A percentile compares a stretch with the other conserved stretches of the same genome.
Evolutionary conservation across 2,888 invertebrate genomes (phyloP).

Genomic region (Polydrusus tereticollis): DNA sequence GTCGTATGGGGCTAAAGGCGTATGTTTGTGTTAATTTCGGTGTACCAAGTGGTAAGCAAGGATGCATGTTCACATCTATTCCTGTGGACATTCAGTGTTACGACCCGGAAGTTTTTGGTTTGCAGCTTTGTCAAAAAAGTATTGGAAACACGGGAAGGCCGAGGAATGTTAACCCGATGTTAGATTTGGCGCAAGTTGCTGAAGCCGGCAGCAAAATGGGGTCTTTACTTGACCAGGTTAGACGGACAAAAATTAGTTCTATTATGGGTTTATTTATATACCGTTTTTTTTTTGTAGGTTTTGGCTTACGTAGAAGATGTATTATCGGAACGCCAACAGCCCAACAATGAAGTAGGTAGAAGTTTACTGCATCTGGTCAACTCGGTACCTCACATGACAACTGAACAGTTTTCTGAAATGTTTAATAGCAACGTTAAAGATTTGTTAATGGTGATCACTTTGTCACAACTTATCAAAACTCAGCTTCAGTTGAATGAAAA

Average conservation of each 20-base stretch:
- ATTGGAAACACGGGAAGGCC: constrained; percentile 69
- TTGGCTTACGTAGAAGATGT: constrained; percentile 94
- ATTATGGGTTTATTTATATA: too few relatives aligned
- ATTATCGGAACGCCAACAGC: constrained; percentile 79
- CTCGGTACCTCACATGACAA: constrained; percentile 91
- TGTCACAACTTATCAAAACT: constrained; percentile 96
- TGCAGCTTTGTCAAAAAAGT: constrained; percentile 88
- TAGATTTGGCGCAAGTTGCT: constrained; percentile 84
- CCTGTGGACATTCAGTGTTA: constrained; percentile 90
- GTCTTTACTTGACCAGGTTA: constrained; percentile 76
- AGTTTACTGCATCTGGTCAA: constrained; percentile 91
- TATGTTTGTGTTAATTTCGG: constrained; percentile 94
- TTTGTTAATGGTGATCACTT: constrained; percentile 95
- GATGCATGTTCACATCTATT: constrained; percentile 97
- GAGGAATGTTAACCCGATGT: constrained; percentile 66
- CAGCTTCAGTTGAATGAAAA: constrained; percentile 98
- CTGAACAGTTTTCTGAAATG: constrained; percentile 93
- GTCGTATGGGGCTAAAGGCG: constrained; percentile 93
- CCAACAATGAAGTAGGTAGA: constrained; percentile 91
- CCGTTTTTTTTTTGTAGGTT: constrained; percentile 64
- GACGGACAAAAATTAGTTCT: too few relatives aligned
- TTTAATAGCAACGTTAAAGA: constrained; percentile 97
- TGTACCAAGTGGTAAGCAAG: constrained; percentile 92
- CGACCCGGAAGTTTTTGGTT: constrained; percentile 89
- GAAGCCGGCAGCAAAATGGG: constrained; percentile 87